Base-by-base conservation (phyloP, 1,140 invertebrate species). In the Muscidifurax raptorellus region DNA sequence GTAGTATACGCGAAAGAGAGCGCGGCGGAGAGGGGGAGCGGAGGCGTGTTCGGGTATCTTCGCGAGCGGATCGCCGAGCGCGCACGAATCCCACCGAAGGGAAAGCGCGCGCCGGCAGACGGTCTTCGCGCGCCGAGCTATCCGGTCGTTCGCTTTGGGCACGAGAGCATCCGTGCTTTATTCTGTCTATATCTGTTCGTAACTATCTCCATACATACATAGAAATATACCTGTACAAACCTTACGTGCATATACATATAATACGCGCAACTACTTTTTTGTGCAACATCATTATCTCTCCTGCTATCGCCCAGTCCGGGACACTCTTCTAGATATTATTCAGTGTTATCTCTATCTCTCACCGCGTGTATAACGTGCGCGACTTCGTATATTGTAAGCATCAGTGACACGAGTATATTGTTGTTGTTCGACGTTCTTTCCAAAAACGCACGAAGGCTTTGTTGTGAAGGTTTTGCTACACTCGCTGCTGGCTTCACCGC, bases 71-170 rank as follows among this genome's bases (percentile, higher is more conserved):
- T 47, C 64, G 79, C 72, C 88, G 88, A 86, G 74, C 81, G 76
- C 76, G 71, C 81, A 85, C 88, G 88, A 89, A 84, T 67, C 82
- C 64, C 36, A 36, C 82, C 86, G 85, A 87, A 86, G 84, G 83
- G 86, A 89, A 87, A 89, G 80, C 86, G 86, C 87, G 88, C 86
- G 80, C 66, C 59, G 87, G 83, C 88, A 89, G 88, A 89, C 86
- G 83, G 88, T 88, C 85, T 89, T 86, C 72, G 87, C 87, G 88
- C 86, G 88, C 80, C 87, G 86, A 89, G 86, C 86, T 75, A 82
- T 83, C 84, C 85, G 86, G 88, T 87, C 74, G 87, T 86, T 59
- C 6, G 75, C 27, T 74, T 32, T 66, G 13, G 22, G 69, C 47
- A 72, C 77, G 40, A 47, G 77, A 47, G 52, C 52, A 59, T n/a